Evolutionary conservation across 1,140 invertebrate species (phyloP).

Genomic region (Aphidius gifuensis): DNA sequence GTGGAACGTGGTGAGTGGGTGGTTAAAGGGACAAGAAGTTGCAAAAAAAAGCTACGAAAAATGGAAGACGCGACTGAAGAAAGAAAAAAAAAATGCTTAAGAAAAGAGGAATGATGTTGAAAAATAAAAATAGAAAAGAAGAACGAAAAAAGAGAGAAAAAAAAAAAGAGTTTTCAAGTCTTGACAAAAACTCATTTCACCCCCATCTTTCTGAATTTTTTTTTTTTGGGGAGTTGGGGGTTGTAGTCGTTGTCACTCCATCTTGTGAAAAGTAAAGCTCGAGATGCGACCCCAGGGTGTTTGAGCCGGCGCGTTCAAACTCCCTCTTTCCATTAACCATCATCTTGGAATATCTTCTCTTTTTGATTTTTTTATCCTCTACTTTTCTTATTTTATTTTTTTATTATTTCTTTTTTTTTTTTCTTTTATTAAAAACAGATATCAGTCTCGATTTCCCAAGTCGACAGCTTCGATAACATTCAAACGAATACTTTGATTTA

Average conservation of each 20-base stretch:
- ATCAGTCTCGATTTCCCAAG: conserved; percentile 25
- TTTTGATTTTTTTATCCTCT: neutral
- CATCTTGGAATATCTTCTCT: conserved; percentile 8
- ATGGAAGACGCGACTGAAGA: conserved; percentile 30
- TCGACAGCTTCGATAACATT: conserved; percentile 24
- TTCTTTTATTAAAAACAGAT: conserved; percentile 13
- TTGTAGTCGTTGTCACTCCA: too few relatives aligned
- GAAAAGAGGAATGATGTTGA: neutral
- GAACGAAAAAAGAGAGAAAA: conserved; percentile 3
- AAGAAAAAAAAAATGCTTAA: conserved; percentile 1
- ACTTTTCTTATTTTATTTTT: neutral
- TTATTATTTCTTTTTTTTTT: neutral
- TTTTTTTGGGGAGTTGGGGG: neutral
- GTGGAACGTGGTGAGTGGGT: conserved; percentile 18
- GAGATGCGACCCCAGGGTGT: conserved; percentile 4
- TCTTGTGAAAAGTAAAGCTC: conserved; percentile 2
- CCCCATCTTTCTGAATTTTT: neutral
- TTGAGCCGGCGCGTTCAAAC: conserved; percentile 17
- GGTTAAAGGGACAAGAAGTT: conserved; percentile 24
- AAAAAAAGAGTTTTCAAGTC: conserved; percentile 6
- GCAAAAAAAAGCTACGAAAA: conserved; percentile 26
- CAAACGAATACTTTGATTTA: conserved; percentile 16
- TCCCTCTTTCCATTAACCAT: neutral
- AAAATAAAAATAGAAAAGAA: neutral
- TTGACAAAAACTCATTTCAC: conserved; percentile 23